A percentile compares a stretch with the other conserved stretches of the same genome.
phyloP scores from a whole-genome alignment of 2,797 vertebrate species.

The Allobates femoralis region DNA sequence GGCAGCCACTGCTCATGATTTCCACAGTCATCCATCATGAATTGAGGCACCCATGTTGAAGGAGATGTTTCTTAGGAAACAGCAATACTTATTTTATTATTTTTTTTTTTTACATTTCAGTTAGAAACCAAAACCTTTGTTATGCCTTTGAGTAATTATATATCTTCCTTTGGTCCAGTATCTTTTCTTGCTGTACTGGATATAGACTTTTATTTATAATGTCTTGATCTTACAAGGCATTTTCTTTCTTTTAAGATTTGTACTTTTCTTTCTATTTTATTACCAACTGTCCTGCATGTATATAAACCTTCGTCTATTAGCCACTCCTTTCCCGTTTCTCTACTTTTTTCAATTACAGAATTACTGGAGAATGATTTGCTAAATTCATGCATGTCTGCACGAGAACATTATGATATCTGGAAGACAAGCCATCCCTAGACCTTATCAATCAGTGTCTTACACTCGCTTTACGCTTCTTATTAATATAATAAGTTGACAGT shows the following conservation, averaged over 20 bases:
- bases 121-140: no score
- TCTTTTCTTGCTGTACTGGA: background rate
- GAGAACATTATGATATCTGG: slow-evolving; percentile 23
- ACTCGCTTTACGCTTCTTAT: slow-evolving; percentile 41
- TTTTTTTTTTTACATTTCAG: no score
- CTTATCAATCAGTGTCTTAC: slow-evolving; percentile 58
- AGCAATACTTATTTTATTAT: no score
- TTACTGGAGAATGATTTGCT: slow-evolving; percentile 1
- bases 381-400: slow-evolving; percentile 10
- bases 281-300: background rate
- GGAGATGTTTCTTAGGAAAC: no score
- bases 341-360: slow-evolving; percentile 13
- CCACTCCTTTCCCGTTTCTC: background rate
- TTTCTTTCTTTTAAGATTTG: background rate
- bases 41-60: no score
- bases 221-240: background rate
- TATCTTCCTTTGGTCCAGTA: no score
- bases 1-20: no score
- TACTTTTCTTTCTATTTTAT: background rate
- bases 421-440: slow-evolving; percentile 37
- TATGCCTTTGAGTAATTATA: no score
- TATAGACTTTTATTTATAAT: background rate
- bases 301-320: background rate
- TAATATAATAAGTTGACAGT: slow-evolving; percentile 41
- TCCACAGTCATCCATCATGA: no score